Evolutionary conservation across 1,140 invertebrate genomes (phyloP).

Genomic region (Lepidurus packardi): DNA sequence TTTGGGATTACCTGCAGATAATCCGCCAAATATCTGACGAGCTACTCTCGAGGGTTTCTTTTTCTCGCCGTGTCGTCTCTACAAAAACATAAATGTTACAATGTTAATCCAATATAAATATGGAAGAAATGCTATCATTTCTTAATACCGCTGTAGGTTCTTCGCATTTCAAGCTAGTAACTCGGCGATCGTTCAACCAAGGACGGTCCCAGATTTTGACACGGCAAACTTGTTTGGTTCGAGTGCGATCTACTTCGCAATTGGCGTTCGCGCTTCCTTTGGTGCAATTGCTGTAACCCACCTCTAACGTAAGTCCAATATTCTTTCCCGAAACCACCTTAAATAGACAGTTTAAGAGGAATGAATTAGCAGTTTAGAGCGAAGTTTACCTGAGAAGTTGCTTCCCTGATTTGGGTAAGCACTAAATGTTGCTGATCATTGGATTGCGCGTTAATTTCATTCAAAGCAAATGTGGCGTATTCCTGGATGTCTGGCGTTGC

Average conservation of each 20-base stretch:
- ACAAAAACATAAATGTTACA: not conserved
- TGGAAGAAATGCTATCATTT: too few relatives aligned
- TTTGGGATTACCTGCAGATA: not conserved
- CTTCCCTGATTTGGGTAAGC: constrained; percentile 22
- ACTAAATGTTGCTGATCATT: constrained; percentile 2
- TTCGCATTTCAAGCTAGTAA: constrained; percentile 38
- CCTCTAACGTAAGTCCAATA: constrained; percentile 38
- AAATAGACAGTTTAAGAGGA: not conserved
- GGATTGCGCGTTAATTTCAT: constrained; percentile 26
- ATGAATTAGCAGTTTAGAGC: not conserved
- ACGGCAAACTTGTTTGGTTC: constrained; percentile 47
- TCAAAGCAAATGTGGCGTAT: constrained; percentile 30
- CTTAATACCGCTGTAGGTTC: constrained; percentile 1
- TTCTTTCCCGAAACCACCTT: not conserved
- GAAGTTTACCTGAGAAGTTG: constrained; percentile 1
- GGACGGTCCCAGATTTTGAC: constrained; percentile 55
- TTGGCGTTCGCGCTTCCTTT: constrained; percentile 28
- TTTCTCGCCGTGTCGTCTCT: not conserved
- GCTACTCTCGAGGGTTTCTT: not conserved
- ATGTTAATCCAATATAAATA: too few relatives aligned
- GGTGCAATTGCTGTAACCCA: constrained; percentile 34
- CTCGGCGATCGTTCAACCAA: constrained; percentile 50
- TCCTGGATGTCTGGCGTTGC: constrained; percentile 27
- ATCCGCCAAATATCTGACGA: not conserved
- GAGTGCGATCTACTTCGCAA: constrained; percentile 7